A percentile compares a stretch with the other conserved stretches of the same genome.
Conservation (phyloP, 37 sponge, comb jelly and placozoan species). For the Crambe crambe region DNA sequence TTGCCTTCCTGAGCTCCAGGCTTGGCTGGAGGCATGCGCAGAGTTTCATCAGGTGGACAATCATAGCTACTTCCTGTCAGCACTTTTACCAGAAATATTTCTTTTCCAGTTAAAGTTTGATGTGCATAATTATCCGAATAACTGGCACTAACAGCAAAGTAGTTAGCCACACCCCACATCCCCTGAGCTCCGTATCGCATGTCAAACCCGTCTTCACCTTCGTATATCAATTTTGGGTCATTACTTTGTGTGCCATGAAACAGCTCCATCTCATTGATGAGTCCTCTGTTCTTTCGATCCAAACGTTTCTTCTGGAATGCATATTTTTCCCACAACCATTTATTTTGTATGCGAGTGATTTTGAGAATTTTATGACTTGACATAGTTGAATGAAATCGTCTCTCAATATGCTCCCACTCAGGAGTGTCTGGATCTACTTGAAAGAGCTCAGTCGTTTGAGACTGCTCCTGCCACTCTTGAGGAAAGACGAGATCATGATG, state of each 20-base stretch:
- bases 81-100: conserved; percentile 78
- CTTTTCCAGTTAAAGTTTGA: conserved; percentile 15
- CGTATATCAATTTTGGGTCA: conserved; percentile 68
- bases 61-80: conserved; percentile 70
- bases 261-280: conserved; percentile 65
- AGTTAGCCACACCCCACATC: conserved; percentile 87
- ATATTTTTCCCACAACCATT: conserved; percentile 79
- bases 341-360: conserved; percentile 77
- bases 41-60: conserved; percentile 24
- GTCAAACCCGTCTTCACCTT: conserved; percentile 82
- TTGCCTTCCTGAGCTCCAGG: neutral
- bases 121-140: conserved; percentile 78
- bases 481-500: conserved; percentile 12
- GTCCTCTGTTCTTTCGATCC: conserved; percentile 59
- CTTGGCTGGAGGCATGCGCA: conserved; percentile 80
- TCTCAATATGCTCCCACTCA: conserved; percentile 53
- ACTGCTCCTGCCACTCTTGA: conserved; percentile 56
- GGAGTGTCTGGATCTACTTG: conserved; percentile 16
- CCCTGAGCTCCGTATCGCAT: conserved; percentile 67
- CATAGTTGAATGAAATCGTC: conserved; percentile 52
- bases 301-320: conserved; percentile 47
- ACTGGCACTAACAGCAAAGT: conserved; percentile 90
- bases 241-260: conserved; percentile 82
- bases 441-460: conserved; percentile 28
- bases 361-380: neutral